Base-by-base conservation (phyloP, 2,888 invertebrate species). In the Pseudococcus longispinus region DNA sequence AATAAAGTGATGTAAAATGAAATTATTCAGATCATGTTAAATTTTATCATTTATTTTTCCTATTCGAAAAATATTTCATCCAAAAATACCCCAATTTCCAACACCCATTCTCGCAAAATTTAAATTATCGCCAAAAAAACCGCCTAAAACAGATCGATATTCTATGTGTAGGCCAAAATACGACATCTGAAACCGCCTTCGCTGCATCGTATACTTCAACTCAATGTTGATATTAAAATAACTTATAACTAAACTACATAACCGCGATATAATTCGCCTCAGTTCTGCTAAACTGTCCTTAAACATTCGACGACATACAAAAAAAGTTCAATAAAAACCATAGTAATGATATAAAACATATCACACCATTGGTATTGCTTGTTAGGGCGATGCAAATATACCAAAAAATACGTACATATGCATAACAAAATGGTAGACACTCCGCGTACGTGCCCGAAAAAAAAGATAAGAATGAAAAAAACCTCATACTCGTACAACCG, bases 271-370 rank as follows among this genome's bases (percentile, higher is more conserved):
- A 80, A 13, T 80, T 42, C 77, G 20, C 77, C 77, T 42, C 77
- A 13, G 26, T 80, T 42, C 20, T 20, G 15, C 11, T 20, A 20
- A 80, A 42, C 77, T 29, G 18, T 74, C 20, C 42, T 42, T 42
- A 13, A 20, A 20, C 42, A 42, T 42, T 37, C 42, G 42, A 37
- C 20, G 42, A 20, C 42, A 8, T 80, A 42, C n/a, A 80, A 42
- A 80, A 74, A 80, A 42, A 42, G 15, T 80, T 80, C 13, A 80
- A 74, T 74, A 80, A 37, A 42, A 80, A 80, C 77, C 77, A 42
- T 42, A 80, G 77, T 80, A 80, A 80, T 80, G 77, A 80, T 80
- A 80, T 42, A 80, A 80, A 80, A 80, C 42, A 80, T 80, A 80
- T 80, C 77, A 80, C 77, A 80, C 77, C 42, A 42, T 20, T 42